Conservation (phyloP, 2,113 vertebrate genomes). For the Ranitomeya imitator region DNA sequence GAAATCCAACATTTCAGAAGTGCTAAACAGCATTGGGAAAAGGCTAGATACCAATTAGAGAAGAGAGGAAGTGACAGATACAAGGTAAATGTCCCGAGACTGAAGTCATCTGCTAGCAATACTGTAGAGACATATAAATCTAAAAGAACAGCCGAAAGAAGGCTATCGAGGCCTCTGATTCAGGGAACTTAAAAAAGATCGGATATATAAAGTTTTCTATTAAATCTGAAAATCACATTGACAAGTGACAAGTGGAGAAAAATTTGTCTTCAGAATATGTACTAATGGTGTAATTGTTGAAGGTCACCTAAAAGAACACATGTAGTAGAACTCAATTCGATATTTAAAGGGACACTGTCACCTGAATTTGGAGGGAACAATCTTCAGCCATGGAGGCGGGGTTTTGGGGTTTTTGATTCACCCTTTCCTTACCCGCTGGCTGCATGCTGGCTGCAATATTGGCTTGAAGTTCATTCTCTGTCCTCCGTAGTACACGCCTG, state of each 20-base stretch:
- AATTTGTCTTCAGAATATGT: neutral
- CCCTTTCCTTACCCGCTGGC: no score
- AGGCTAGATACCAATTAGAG: rapidly evolving
- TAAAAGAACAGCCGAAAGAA: neutral
- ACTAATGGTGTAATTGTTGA: neutral
- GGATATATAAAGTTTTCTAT: conserved; percentile 18
- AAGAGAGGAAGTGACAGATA: neutral
- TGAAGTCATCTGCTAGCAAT: conserved; percentile 10
- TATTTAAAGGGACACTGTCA: no score
- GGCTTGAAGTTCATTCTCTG: no score
- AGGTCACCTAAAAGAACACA: neutral
- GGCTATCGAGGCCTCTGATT: conserved; percentile 29
- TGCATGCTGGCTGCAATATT: no score
- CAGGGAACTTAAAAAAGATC: conserved; percentile 10
- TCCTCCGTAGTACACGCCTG: no score
- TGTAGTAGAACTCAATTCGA: neutral
- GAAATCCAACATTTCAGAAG: neutral
- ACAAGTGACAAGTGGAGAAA: neutral
- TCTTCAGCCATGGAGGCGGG: no score
- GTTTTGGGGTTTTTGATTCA: no score
- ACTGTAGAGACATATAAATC: conserved; percentile 36
- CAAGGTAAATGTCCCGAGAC: conserved; percentile 18
- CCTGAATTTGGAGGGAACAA: no score
- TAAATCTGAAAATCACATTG: neutral
- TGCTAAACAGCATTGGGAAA: neutral